Conservation (phyloP, 2,113 vertebrate genomes). For the Hyaena hyaena region DNA sequence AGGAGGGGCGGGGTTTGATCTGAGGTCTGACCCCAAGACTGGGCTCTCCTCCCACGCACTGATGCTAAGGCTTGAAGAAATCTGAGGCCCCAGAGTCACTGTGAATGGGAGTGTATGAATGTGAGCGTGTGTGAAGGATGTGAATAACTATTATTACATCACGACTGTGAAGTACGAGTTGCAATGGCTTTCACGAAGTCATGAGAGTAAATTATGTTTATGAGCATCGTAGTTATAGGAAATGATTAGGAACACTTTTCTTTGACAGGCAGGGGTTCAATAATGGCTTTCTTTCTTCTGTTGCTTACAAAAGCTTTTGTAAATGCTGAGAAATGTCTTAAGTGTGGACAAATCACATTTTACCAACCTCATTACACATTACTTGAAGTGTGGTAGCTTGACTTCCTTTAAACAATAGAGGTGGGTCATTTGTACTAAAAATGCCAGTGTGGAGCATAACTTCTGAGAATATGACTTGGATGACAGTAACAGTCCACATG, state of each 20-base stretch:
- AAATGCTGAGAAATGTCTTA: background rate
- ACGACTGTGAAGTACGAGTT: background rate
- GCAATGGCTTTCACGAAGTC: background rate
- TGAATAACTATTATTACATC: background rate
- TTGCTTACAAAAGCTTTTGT: constrained; percentile 31
- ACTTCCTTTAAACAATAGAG: background rate
- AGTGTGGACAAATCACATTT: background rate
- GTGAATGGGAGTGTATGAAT: background rate
- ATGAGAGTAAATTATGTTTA: background rate
- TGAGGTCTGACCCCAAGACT: background rate
- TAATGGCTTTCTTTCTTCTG: constrained; percentile 37
- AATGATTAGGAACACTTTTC: constrained; percentile 11
- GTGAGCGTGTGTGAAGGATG: background rate
- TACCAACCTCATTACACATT: background rate
- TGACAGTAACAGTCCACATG: background rate
- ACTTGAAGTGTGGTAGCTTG: background rate
- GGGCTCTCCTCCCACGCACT: background rate
- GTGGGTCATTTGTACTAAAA: background rate
- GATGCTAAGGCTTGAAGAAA: background rate
- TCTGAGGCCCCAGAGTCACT: background rate
- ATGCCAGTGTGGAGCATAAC: background rate
- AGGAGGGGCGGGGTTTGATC: background rate
- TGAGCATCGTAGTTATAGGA: background rate
- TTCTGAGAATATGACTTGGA: background rate
- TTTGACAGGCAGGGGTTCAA: constrained; percentile 35